Percentiles rank a stretch among this genome's conserved stretches.
Conservation (phyloP, 2,888 invertebrate species). For the Cataglyphis cursor region DNA sequence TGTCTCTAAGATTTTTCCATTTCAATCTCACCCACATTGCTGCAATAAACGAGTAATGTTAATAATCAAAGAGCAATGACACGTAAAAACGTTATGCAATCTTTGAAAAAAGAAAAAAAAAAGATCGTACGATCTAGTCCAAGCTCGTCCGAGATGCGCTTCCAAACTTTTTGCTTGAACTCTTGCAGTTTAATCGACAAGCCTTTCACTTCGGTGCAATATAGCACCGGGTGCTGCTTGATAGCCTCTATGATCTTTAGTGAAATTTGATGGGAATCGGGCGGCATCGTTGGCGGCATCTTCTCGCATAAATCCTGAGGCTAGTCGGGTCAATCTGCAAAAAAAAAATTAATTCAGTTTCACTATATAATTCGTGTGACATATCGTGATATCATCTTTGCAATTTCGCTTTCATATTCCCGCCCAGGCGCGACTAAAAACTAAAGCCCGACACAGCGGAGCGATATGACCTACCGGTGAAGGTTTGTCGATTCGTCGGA, state of each 20-base stretch:
- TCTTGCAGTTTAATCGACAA: constrained; percentile 82
- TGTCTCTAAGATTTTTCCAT: constrained; percentile 85
- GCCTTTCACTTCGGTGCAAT: constrained; percentile 83
- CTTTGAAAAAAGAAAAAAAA: neutral
- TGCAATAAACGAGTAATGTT: constrained; percentile 56
- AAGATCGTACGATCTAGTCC: constrained; percentile 82
- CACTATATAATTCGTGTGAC: neutral
- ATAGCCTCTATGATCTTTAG: constrained; percentile 84
- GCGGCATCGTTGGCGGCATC: constrained; percentile 80
- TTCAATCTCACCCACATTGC: constrained; percentile 83
- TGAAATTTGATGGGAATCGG: constrained; percentile 84
- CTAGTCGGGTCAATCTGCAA: neutral
- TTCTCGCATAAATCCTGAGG: constrained; percentile 57
- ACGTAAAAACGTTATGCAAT: neutral
- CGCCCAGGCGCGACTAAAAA: neutral
- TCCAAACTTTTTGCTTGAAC: constrained; percentile 85
- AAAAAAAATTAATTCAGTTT: neutral
- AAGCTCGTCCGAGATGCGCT: constrained; percentile 83
- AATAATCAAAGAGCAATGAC: neutral
- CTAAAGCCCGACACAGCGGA: constrained; percentile 13
- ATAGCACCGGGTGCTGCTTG: constrained; percentile 84
- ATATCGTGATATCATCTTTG: neutral
- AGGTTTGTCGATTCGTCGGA: constrained; percentile 8
- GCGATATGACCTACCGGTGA: neutral
- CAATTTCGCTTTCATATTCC: constrained; percentile 26